Conservation (phyloP, 2,113 vertebrate species). For the Chloroceryle aenea region DNA sequence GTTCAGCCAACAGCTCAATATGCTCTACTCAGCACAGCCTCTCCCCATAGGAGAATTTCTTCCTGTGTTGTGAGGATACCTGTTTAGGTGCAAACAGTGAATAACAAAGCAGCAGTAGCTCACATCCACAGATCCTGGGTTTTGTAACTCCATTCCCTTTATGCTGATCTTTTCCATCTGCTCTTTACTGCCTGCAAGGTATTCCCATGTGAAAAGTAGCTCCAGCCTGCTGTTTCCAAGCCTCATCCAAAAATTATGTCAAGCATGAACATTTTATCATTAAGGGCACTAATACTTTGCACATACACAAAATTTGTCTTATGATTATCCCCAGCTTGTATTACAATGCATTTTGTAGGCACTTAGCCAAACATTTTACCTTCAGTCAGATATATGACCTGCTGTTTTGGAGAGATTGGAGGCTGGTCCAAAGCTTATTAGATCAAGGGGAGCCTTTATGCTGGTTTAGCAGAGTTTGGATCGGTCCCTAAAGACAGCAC, state of each 20-base stretch:
- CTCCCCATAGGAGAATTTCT: not conserved
- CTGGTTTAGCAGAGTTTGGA: constrained; percentile 35
- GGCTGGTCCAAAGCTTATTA: constrained; percentile 5
- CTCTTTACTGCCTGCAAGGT: constrained; percentile 50
- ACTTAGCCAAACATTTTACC: constrained; percentile 29
- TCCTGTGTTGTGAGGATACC: not conserved
- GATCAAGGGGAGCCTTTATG: not conserved
- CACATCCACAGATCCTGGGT: not conserved
- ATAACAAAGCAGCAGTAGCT: not conserved
- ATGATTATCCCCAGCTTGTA: constrained; percentile 38
- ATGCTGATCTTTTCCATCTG: constrained; percentile 55
- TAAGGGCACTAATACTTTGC: constrained; percentile 35
- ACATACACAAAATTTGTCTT: constrained; percentile 61
- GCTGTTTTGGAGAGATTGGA: not conserved
- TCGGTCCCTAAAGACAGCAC: not conserved
- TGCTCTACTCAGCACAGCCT: not conserved
- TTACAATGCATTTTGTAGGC: constrained; percentile 35
- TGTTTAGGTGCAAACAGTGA: not conserved
- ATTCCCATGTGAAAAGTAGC: constrained; percentile 41
- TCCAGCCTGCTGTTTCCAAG: not conserved
- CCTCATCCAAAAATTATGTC: constrained; percentile 27
- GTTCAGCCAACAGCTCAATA: not conserved
- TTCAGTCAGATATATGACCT: constrained; percentile 42
- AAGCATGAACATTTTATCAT: constrained; percentile 28
- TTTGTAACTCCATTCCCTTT: constrained; percentile 12